Evolutionary conservation across 2,797 vertebrate genomes (phyloP).

Genomic region (Otolemur crassicaudatus): DNA sequence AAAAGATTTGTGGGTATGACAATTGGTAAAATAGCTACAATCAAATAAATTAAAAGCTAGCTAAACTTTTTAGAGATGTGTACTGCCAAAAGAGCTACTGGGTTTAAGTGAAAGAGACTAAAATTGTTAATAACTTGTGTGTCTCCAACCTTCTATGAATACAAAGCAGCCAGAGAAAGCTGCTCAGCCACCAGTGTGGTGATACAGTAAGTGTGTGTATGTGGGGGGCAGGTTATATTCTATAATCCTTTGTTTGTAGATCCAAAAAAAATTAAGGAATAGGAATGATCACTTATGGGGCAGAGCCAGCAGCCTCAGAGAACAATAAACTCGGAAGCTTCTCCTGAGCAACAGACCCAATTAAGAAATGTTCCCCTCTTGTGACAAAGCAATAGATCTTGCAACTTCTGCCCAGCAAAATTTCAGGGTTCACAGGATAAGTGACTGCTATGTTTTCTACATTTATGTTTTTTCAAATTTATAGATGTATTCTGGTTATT

Average conservation of each 20-base stretch:
- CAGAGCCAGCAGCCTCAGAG: neutral
- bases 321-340: neutral
- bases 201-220: neutral
- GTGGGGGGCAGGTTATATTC: neutral
- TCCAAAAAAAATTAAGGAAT: neutral
- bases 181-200: neutral
- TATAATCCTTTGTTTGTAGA: neutral
- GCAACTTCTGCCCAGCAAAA: neutral
- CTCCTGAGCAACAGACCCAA: neutral
- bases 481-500: constrained; percentile 18
- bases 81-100: neutral
- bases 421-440: constrained; percentile 18
- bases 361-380: neutral
- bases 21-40: neutral
- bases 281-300: neutral
- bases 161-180: neutral
- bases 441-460: neutral
- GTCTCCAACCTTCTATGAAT: neutral
- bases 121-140: neutral
- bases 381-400: neutral
- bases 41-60: neutral
- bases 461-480: neutral
- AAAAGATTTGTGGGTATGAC: neutral
- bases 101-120: neutral
- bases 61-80: neutral